These are phyloP conservation scores for Myopa testacea DNA, from an alignment of 2,888 invertebrate genomes.

Conservation along the genomic window DNA sequence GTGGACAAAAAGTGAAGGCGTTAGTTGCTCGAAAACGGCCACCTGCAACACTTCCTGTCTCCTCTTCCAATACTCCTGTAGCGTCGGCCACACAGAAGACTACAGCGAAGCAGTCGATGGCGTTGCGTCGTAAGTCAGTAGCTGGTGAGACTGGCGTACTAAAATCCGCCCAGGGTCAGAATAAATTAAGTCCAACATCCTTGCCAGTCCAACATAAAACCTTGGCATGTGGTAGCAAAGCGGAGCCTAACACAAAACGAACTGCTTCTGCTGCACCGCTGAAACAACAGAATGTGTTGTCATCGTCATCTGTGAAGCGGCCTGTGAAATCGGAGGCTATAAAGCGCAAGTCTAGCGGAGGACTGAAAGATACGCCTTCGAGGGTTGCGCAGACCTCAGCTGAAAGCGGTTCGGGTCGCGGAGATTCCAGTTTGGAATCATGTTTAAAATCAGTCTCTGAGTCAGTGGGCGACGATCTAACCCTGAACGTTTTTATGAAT, in stretches of 20 bases:
- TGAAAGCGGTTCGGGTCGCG: background rate
- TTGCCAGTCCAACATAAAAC: background rate
- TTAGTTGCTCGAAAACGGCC: conserved; percentile 60
- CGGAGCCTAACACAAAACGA: background rate
- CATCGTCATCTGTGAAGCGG: background rate
- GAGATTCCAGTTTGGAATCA: no score
- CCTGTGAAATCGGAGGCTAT: background rate
- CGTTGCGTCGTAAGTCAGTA: conserved; percentile 1
- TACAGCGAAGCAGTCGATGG: background rate
- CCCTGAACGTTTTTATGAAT: conserved; percentile 53
- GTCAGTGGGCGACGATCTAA: conserved; percentile 46
- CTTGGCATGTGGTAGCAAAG: background rate
- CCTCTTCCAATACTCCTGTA: conserved; percentile 3
- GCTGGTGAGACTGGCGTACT: background rate
- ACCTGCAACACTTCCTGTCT: conserved; percentile 13
- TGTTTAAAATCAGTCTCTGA: conserved; percentile 31
- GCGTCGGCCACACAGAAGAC: conserved; percentile 1
- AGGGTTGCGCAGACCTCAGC: background rate
- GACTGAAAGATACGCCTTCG: background rate
- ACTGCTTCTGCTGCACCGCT: background rate
- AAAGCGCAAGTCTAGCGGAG: background rate
- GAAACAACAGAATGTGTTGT: background rate
- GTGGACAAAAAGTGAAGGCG: conserved; percentile 61
- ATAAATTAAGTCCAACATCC: background rate
- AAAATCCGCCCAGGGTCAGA: background rate